phyloP scores from a whole-genome alignment of 2,888 invertebrate species.

The Hermaeophaga mercurialis region DNA sequence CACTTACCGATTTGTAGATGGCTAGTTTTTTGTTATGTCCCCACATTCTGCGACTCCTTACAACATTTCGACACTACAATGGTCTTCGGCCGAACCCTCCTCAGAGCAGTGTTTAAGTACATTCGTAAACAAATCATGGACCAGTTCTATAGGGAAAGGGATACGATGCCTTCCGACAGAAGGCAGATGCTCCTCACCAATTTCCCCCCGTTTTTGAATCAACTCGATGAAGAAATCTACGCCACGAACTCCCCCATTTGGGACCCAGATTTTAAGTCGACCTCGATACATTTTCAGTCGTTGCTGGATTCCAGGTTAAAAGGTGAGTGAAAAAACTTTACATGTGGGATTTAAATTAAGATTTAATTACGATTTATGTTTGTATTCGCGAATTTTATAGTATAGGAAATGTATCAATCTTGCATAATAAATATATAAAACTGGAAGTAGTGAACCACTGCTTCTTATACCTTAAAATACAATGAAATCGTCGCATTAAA shows the following conservation, averaged over 20 bases:
- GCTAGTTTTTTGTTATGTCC: slow-evolving; percentile 95
- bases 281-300: slow-evolving; percentile 69
- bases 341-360: too few relatives aligned
- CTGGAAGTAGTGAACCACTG: too few relatives aligned
- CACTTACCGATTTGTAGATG: slow-evolving; percentile 71
- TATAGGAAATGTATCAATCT: too few relatives aligned
- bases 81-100: slow-evolving; percentile 87
- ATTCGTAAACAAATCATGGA: slow-evolving; percentile 88
- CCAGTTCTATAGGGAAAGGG: slow-evolving; percentile 87
- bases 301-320: slow-evolving; percentile 62
- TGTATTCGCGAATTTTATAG: too few relatives aligned
- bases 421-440: too few relatives aligned
- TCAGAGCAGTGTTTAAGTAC: slow-evolving; percentile 78
- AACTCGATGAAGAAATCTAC: slow-evolving; percentile 88
- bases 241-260: slow-evolving; percentile 88
- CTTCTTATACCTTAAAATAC: too few relatives aligned
- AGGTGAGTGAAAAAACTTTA: slow-evolving; percentile 42
- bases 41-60: slow-evolving; percentile 92
- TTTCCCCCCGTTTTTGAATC: slow-evolving; percentile 89
- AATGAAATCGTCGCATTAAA: too few relatives aligned
- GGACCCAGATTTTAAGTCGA: slow-evolving; percentile 86
- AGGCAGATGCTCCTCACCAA: slow-evolving; percentile 81
- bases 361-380: too few relatives aligned
- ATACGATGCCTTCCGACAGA: slow-evolving; percentile 88
- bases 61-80: slow-evolving; percentile 88